Percentiles rank a stretch among this genome's conserved stretches.
These are phyloP conservation scores for Periophthalmodon schlosseri DNA, from an alignment of 2,113 vertebrate genomes.

Conservation along the genomic window DNA sequence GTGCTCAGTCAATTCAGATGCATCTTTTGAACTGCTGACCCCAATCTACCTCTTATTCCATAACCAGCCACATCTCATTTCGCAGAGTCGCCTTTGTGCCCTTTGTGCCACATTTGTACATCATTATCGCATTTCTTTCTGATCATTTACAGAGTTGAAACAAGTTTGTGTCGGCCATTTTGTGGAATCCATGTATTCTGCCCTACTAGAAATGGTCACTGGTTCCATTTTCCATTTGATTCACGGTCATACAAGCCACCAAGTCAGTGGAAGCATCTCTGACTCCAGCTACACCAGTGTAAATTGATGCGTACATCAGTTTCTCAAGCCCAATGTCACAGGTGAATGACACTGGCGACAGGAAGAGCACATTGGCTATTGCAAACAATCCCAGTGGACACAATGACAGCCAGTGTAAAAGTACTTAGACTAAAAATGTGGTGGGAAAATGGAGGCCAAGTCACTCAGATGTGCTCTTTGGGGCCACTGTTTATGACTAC, in stretches of 20 bases:
- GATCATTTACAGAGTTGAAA: no score
- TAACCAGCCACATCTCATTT: constrained; percentile 4
- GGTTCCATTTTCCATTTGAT: no score
- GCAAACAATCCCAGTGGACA: constrained; percentile 36
- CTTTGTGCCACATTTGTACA: not conserved
- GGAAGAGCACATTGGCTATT: constrained; percentile 37
- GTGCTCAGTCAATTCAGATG: not conserved
- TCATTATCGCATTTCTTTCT: no score
- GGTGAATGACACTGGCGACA: constrained; percentile 45
- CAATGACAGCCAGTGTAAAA: constrained; percentile 30
- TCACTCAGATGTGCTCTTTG: constrained; percentile 5
- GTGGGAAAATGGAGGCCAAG: constrained; percentile 15
- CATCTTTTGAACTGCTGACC: not conserved
- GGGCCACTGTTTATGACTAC: constrained; percentile 16
- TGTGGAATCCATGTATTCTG: no score
- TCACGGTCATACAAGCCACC: not conserved
- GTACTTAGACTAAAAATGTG: constrained; percentile 22
- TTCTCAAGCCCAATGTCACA: not conserved
- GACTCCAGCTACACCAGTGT: no score
- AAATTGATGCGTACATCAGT: not conserved
- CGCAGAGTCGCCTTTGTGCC: not conserved
- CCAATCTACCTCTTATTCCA: constrained; percentile 1
- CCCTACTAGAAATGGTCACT: no score
- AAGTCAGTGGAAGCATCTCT: not conserved
- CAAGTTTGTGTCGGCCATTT: no score